Evolutionary conservation across 1,140 invertebrate genomes (phyloP), one percentile per base, ranked within the genome.

Genomic region (Drosophila arawakana): DNA sequence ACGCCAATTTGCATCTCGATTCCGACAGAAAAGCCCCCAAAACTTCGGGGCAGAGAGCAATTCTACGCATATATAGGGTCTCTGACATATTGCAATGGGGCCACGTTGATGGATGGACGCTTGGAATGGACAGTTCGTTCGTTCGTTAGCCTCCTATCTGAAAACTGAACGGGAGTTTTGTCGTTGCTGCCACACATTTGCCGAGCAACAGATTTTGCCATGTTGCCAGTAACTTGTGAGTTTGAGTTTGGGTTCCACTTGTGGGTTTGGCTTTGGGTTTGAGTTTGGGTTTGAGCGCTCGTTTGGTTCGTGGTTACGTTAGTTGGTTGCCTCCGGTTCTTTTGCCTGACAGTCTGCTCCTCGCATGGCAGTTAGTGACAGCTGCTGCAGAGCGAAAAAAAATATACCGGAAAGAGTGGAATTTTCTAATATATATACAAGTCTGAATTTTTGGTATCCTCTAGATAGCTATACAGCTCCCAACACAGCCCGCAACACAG

Each of bases 361-460:
- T 68, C 57, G 60, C 80, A 60, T 74, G 80, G 76, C 83, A 86
- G 84, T 86, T 89, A 86, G 83, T 86, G 83, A 86, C 83, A 86
- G 83, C 84, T 86, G 83, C 76, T 81, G 84, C 76, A 74, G 63
- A 73, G 11, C 39, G 21, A 52, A 52, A 61, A 43, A 49, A 79
- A 78, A 37, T 25, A 43, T 37, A 58, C 50, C 37, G 37, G 46
- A 62, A 59, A 73, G 46, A 57, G 55, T 44, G 52, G 43, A 39
- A 72, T 72, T 65, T 63, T 30, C 25, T 30, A 34, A 49, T 65
- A 72, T 72, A 41, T 70, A 39, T 39, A 54, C 41, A 55, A 63
- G 34, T 41, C 59, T 55, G 58, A 52, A 70, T 55, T 43, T 61
- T 63, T 30, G 34, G 65, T 58, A 21, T 21, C 34, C 8, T 18